A percentile compares a stretch with the other conserved stretches of the same genome.
Conservation (phyloP, 2,888 invertebrate species). For the Oscheius myriophilus region DNA sequence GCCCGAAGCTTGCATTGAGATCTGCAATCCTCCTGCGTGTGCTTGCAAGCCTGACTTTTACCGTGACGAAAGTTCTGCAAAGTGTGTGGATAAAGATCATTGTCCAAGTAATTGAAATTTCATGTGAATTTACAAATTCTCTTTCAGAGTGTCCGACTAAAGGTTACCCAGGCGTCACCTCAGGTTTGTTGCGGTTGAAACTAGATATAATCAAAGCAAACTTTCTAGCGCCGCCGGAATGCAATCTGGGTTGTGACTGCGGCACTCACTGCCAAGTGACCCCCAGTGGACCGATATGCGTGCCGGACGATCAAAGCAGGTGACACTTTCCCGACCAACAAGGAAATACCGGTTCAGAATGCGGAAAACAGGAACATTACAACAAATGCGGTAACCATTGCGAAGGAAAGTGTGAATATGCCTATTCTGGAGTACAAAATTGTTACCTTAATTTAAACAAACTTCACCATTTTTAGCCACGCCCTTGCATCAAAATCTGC, state of each 20-base stretch:
- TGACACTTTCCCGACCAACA: too few species aligned
- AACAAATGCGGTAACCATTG: constrained; percentile 17
- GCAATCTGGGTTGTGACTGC: too few species aligned
- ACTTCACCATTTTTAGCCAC: constrained; percentile 20
- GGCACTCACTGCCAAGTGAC: background rate
- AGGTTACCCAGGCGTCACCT: too few species aligned
- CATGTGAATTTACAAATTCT: too few species aligned
- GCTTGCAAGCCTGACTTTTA: background rate
- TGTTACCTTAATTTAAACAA: too few species aligned
- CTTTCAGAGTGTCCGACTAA: too few species aligned
- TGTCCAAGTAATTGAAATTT: background rate
- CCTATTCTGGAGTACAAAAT: too few species aligned
- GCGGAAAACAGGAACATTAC: background rate
- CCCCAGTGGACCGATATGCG: constrained; percentile 2
- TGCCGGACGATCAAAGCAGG: background rate
- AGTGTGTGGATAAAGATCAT: background rate
- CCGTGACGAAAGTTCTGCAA: background rate
- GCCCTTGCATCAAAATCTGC: constrained; percentile 13
- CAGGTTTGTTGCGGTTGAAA: too few species aligned
- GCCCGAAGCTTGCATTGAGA: background rate
- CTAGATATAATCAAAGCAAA: too few species aligned
- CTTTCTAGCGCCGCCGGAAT: too few species aligned
- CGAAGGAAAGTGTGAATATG: constrained; percentile 16
- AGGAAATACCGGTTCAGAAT: constrained; percentile 4
- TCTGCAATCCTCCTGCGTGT: constrained; percentile 4